Evolutionary conservation across 2,113 vertebrate species (phyloP).

Genomic region (Ancistrus triradiatus): DNA sequence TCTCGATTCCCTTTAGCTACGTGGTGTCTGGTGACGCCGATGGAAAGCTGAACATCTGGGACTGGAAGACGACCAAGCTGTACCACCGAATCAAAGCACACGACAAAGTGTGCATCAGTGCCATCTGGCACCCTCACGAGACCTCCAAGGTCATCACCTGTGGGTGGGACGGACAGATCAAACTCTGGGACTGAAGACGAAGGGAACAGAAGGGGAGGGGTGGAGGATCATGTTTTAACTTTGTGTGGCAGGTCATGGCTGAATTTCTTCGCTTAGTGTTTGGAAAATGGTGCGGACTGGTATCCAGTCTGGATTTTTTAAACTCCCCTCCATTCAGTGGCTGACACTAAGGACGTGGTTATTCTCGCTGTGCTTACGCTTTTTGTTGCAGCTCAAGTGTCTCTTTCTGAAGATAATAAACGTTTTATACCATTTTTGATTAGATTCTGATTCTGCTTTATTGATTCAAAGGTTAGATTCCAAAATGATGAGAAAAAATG

Average conservation of each 20-base stretch:
- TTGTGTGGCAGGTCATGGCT: neutral
- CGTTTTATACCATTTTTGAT: slow-evolving; percentile 46
- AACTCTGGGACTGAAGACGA: slow-evolving; percentile 86
- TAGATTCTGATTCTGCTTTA: too few species aligned
- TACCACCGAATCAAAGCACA: slow-evolving; percentile 97
- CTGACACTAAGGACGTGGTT: neutral
- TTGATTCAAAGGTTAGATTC: too few species aligned
- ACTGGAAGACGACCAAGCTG: slow-evolving; percentile 99
- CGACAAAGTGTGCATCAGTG: slow-evolving; percentile 96
- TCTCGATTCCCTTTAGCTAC: slow-evolving; percentile 70
- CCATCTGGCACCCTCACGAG: slow-evolving; percentile 96
- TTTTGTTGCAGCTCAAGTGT: slow-evolving; percentile 15
- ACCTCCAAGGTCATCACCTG: slow-evolving; percentile 98
- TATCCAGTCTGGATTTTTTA: slow-evolving; percentile 65
- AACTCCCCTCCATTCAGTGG: slow-evolving; percentile 1
- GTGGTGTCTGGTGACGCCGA: slow-evolving; percentile 99
- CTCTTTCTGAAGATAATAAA: slow-evolving; percentile 59
- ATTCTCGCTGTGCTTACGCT: neutral
- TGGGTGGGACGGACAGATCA: slow-evolving; percentile 97
- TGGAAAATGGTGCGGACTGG: slow-evolving; percentile 61
- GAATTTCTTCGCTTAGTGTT: neutral
- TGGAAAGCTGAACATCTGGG: slow-evolving; percentile 97
- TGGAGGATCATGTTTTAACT: neutral
- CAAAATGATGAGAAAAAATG: too few species aligned
- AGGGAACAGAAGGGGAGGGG: neutral